Base-by-base conservation (phyloP, 1,140 invertebrate species). In the Probaryconus sp. region DNA sequence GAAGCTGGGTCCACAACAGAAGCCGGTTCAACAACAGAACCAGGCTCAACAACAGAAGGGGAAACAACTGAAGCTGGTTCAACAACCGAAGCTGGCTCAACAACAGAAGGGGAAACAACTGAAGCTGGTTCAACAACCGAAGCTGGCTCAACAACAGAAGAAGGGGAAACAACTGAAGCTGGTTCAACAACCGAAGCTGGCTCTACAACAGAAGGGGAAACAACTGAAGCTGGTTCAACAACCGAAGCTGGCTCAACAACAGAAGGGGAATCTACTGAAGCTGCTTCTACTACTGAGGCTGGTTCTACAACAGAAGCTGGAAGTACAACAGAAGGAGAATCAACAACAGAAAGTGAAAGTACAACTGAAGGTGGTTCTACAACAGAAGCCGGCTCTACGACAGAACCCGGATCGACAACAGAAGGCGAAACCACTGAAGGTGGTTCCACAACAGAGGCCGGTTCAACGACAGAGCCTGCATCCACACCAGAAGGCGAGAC, bases 1-100 rank as follows among this genome's bases (percentile, higher is more conserved):
- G 38, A 72, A 38, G 51, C 47, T 5, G 48, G 48, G n/a, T 21
- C 56, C 28, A 76, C 60, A 7, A 65, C 63, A 13, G 43, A 55
- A 43, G 20, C 63, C 10, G 35, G 16, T 18, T n/a, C n/a, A n/a
- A 33, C 51, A 3, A 43, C 55, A 2, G 35, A 76, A 10, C 37
- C 31, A 21, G 48, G 48, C 42, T 38, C 30, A 0, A 70, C 56
- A 6, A 61, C 56, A 0, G n/a, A n/a, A n/a, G n/a, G n/a, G n/a
- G n/a, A n/a, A n/a, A n/a, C n/a, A n/a, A n/a, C n/a, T n/a, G 60
- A 58, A 50, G 28, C 51, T 14, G 61, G 26, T 10, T 58, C 9
- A 30, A 58, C 56, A n/a, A n/a, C n/a, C n/a, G n/a, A n/a, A n/a
- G n/a, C n/a, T n/a, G n/a, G n/a, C n/a, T n/a, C n/a, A n/a, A n/a